Conservation (phyloP, 2,113 vertebrate species). For the Neolamprologus sp. region DNA sequence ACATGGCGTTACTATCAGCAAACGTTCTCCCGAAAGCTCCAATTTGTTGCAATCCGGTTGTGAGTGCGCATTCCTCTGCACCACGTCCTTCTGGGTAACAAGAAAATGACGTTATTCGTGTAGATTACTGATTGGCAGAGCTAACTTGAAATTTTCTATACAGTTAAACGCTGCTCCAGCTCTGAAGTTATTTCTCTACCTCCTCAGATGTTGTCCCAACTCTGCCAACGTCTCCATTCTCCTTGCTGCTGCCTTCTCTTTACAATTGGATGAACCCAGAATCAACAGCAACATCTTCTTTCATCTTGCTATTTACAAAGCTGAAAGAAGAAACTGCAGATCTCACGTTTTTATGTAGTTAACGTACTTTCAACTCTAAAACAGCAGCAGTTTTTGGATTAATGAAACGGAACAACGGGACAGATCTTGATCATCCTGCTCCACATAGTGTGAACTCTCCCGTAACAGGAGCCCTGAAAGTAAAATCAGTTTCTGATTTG, state of each 20-base stretch:
- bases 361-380: not conserved
- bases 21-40: not conserved
- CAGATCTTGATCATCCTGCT: not conserved
- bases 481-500: not conserved
- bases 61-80: not conserved
- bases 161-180: not conserved
- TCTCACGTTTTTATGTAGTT: not conserved
- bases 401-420: not conserved
- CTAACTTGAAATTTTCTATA: not conserved
- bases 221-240: not conserved
- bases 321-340: not conserved
- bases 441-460: not conserved
- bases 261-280: not conserved
- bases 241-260: not conserved
- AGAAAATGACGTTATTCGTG: accelerated
- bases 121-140: not conserved
- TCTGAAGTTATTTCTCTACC: not conserved
- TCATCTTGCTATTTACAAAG: not conserved
- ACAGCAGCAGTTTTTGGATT: not conserved
- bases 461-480: not conserved
- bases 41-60: not conserved
- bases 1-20: not conserved
- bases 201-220: not conserved
- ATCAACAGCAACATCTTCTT: not conserved
- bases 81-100: not conserved